Percentiles rank a stretch among this genome's conserved stretches.
Conservation (phyloP, 2,797 vertebrate genomes). For the Phalloptychus januarius region DNA sequence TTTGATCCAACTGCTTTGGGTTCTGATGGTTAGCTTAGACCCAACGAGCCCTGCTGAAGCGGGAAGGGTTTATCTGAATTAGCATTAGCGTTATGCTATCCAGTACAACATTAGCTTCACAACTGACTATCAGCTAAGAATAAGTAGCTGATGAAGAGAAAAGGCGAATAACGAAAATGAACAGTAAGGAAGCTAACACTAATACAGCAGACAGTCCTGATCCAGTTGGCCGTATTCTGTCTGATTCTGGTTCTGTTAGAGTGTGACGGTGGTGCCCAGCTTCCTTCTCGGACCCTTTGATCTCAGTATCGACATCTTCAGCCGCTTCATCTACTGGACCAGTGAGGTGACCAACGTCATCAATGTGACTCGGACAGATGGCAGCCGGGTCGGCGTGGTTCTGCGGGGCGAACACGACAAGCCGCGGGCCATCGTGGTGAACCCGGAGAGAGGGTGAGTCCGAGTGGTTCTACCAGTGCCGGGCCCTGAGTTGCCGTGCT, state of each 20-base stretch:
- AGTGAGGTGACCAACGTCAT: constrained; percentile 97
- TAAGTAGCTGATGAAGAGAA: too few relatives aligned
- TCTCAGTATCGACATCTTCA: constrained; percentile 97
- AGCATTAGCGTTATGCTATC: too few relatives aligned
- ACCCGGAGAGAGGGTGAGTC: constrained; percentile 94
- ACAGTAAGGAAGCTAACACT: too few relatives aligned
- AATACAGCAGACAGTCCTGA: background rate
- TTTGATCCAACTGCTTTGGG: too few relatives aligned
- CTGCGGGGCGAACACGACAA: constrained; percentile 91
- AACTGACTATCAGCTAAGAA: background rate
- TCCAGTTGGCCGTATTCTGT: background rate
- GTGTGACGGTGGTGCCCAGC: constrained; percentile 89
- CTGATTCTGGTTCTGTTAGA: constrained; percentile 73
- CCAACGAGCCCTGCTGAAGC: too few relatives aligned
- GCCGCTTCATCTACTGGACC: constrained; percentile 99
- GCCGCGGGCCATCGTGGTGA: constrained; percentile 94
- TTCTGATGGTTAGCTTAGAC: background rate
- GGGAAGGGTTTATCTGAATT: too few relatives aligned
- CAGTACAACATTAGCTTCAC: background rate
- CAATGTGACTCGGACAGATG: constrained; percentile 92
- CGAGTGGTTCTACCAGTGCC: background rate
- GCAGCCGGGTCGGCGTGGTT: constrained; percentile 90
- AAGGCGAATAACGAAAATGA: too few relatives aligned
- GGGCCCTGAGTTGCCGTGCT: background rate
- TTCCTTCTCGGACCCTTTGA: constrained; percentile 87